Percentiles rank a stretch among this genome's conserved stretches.
Conservation (phyloP, 2,113 vertebrate species). For the Odontophorus gujanensis region DNA sequence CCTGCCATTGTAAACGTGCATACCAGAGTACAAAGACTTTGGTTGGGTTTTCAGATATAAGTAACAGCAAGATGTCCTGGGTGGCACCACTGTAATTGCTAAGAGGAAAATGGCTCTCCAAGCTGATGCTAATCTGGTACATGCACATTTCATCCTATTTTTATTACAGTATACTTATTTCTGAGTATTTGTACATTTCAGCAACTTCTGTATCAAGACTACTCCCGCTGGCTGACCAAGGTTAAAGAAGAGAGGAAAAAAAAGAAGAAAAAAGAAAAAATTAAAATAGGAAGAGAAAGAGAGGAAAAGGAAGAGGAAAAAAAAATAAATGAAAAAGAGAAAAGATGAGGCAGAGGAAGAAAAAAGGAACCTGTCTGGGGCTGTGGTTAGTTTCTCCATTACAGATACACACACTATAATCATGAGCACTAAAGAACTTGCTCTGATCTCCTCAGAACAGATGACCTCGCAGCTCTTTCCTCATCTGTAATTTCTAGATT, state of each 20-base stretch:
- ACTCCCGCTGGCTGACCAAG: neutral
- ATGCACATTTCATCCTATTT: neutral
- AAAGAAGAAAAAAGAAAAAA: too few species aligned
- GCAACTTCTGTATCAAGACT: neutral
- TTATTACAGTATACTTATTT: neutral
- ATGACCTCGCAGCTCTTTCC: slow-evolving; percentile 12
- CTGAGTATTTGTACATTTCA: neutral
- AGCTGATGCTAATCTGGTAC: neutral
- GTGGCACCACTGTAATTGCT: neutral
- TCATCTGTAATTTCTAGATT: neutral
- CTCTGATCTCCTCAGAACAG: neutral
- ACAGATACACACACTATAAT: neutral
- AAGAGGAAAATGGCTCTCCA: neutral
- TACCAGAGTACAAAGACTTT: neutral
- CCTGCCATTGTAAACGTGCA: neutral
- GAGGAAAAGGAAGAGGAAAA: neutral
- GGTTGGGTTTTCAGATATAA: neutral
- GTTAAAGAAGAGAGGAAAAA: neutral
- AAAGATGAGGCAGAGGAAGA: neutral
- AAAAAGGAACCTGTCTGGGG: neutral
- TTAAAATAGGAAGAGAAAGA: too few species aligned
- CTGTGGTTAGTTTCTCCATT: neutral
- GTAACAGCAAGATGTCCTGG: neutral
- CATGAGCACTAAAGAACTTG: neutral
- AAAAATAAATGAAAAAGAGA: neutral